phyloP scores from a whole-genome alignment of 1,140 invertebrate genomes.

The Diorhabda carinulata region DNA sequence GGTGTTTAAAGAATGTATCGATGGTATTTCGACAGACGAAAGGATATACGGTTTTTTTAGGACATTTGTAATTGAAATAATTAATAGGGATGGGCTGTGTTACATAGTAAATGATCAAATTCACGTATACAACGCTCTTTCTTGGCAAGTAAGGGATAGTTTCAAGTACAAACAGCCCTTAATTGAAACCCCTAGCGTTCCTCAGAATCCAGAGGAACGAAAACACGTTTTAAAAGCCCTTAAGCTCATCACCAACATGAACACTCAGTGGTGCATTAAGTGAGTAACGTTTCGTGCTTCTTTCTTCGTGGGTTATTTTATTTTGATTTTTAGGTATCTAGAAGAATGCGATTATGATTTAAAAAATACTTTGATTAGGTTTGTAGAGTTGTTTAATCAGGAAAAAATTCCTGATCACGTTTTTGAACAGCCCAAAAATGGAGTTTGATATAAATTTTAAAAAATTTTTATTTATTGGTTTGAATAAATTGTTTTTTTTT shows the following conservation, averaged over 20 bases:
- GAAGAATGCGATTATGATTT: conserved; percentile 83
- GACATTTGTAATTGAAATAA: conserved; percentile 72
- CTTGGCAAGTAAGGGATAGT: conserved; percentile 55
- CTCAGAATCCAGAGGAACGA: conserved; percentile 30
- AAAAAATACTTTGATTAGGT: conserved; percentile 68
- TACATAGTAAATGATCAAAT: conserved; percentile 83
- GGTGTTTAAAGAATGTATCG: conserved; percentile 63
- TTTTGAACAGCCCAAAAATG: conserved; percentile 49
- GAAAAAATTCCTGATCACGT: conserved; percentile 76
- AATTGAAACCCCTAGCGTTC: background rate
- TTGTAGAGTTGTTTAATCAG: conserved; percentile 70
- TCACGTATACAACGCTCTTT: conserved; percentile 67
- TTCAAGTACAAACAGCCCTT: conserved; percentile 26
- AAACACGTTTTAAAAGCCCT: conserved; percentile 63
- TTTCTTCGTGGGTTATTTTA: background rate
- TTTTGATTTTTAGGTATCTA: conserved; percentile 65
- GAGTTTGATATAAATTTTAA: too few species aligned
- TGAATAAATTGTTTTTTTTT: too few species aligned
- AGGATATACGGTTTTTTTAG: conserved; percentile 59
- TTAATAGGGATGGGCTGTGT: conserved; percentile 53
- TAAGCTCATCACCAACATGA: conserved; percentile 74
- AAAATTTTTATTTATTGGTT: too few species aligned
- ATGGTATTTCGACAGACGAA: conserved; percentile 34
- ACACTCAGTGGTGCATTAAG: conserved; percentile 74
- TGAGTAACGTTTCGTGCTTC: conserved; percentile 47